A percentile compares a stretch with the other conserved stretches of the same genome.
Evolutionary conservation across 2,888 invertebrate species (phyloP).

Genomic region (Rhogogaster chlorosoma): DNA sequence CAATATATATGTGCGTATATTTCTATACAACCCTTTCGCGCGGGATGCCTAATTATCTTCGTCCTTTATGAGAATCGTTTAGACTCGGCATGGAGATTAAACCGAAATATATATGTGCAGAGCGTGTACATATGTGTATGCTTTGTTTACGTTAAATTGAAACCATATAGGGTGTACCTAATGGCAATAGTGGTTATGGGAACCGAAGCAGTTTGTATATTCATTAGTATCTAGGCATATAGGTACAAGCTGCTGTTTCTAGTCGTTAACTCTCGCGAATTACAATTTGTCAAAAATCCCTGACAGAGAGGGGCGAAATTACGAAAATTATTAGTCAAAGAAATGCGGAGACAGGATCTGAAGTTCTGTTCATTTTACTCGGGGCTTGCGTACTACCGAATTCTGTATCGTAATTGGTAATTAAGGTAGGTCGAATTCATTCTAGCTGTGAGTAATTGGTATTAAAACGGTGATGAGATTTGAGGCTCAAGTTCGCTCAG

Average conservation of each 20-base stretch:
- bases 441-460: neutral
- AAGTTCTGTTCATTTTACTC: neutral
- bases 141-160: neutral
- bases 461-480: conserved; percentile 18
- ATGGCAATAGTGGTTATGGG: neutral
- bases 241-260: neutral
- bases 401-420: neutral
- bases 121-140: neutral
- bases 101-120: neutral
- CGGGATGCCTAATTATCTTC: neutral
- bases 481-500: neutral
- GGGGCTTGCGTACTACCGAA: neutral
- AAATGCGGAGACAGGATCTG: neutral
- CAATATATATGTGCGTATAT: neutral
- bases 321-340: neutral
- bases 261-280: neutral
- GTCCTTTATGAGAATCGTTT: neutral
- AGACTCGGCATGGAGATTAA: neutral
- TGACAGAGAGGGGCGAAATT: neutral
- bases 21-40: neutral
- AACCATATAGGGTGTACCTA: neutral
- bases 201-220: neutral
- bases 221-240: neutral
- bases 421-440: neutral
- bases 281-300: neutral